Conservation (phyloP, 2,888 invertebrate species). For the Zelleria hepariella region DNA sequence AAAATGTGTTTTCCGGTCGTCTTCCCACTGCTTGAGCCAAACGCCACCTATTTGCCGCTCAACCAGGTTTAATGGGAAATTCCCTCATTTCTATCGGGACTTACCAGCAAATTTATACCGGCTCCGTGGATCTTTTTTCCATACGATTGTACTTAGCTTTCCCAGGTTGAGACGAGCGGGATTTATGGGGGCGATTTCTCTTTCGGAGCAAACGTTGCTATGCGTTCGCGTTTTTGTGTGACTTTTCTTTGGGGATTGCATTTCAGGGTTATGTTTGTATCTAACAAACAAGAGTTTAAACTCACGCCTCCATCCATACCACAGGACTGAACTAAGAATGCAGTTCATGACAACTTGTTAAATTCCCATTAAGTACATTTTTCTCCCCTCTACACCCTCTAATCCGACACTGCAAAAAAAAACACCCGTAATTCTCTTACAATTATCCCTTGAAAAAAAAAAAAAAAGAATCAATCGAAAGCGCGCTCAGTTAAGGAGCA, state of each 20-base stretch:
- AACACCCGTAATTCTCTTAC: background rate
- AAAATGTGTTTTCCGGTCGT: conserved; percentile 56
- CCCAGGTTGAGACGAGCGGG: conserved; percentile 16
- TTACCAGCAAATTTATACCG: conserved; percentile 56
- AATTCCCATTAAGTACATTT: too few relatives aligned
- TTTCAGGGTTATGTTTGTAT: background rate
- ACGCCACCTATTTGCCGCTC: conserved; percentile 58
- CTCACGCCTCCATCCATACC: too few relatives aligned
- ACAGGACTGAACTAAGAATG: too few relatives aligned
- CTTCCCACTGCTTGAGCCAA: conserved; percentile 40
- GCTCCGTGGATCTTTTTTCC: conserved; percentile 54
- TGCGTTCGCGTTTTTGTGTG: background rate
- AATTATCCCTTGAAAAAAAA: background rate
- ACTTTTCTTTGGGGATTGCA: background rate
- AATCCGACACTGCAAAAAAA: too few relatives aligned
- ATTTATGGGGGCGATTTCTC: background rate
- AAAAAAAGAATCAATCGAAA: background rate
- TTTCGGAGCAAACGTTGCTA: background rate
- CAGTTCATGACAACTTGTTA: too few relatives aligned
- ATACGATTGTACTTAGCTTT: conserved; percentile 44
- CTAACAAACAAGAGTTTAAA: background rate
- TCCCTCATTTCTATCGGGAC: conserved; percentile 64
- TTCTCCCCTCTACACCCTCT: background rate
- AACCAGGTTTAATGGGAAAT: conserved; percentile 57
- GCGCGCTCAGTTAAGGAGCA: background rate